A percentile compares a stretch with the other conserved stretches of the same genome.
phyloP scores from a whole-genome alignment of 2,888 invertebrate species.

The Miltochrista miniata region DNA sequence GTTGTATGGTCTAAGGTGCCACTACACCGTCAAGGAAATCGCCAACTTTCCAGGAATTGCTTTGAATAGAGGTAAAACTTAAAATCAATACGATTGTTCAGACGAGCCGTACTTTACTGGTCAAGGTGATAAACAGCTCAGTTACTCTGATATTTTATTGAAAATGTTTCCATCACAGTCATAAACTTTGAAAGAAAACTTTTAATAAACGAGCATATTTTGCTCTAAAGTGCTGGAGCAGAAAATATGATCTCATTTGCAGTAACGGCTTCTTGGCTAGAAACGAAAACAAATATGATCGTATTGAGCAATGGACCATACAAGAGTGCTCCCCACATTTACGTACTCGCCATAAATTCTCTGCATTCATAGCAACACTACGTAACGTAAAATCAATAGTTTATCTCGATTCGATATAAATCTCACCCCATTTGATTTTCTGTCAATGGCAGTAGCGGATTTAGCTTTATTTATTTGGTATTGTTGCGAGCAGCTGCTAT shows the following conservation, averaged over 20 bases:
- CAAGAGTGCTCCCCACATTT: background rate
- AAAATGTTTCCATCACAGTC: conserved; percentile 13
- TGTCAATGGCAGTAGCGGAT: too few relatives aligned
- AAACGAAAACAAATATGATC: background rate
- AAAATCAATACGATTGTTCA: conserved; percentile 19
- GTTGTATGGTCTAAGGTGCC: too few relatives aligned
- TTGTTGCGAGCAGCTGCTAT: too few relatives aligned
- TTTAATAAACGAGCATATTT: conserved; percentile 6
- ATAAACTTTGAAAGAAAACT: conserved; percentile 7
- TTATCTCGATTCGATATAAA: background rate
- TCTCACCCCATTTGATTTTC: too few relatives aligned
- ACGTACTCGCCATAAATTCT: background rate
- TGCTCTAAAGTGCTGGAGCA: conserved; percentile 10
- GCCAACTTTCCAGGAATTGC: conserved; percentile 16
- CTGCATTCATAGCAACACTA: background rate
- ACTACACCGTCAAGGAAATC: conserved; percentile 4
- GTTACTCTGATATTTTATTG: conserved; percentile 2
- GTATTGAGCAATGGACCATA: too few relatives aligned
- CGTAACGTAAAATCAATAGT: background rate
- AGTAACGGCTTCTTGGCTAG: conserved; percentile 33
- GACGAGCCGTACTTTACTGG: conserved; percentile 7
- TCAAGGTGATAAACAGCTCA: conserved; percentile 16
- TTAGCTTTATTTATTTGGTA: too few relatives aligned
- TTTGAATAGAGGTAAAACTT: conserved; percentile 11
- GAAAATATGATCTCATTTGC: conserved; percentile 26